Conservation (phyloP, 2,797 vertebrate genomes). For the Pseudotriccus pelzelni region DNA sequence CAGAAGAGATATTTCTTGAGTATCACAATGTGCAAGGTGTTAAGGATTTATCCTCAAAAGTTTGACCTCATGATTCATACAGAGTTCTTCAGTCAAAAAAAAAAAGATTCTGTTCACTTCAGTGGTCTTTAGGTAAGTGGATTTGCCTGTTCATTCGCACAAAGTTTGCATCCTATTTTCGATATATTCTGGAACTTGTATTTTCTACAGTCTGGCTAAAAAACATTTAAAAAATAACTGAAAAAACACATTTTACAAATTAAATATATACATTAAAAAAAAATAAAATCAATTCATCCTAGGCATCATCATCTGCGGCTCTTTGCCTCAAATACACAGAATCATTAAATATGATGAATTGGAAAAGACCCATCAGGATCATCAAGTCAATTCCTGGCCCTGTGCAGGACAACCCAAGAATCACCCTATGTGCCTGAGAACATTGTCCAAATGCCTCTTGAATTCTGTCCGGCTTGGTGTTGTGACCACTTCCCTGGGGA, state of each 20-base stretch:
- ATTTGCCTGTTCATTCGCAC: neutral
- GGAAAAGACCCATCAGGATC: neutral
- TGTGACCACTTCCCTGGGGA: neutral
- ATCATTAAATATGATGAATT: neutral
- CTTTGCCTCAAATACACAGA: neutral
- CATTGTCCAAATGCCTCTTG: neutral
- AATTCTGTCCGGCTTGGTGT: too few species aligned
- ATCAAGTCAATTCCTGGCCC: neutral
- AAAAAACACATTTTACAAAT: neutral
- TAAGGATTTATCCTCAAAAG: neutral
- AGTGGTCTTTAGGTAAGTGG: neutral
- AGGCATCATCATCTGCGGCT: neutral
- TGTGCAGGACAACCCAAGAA: neutral
- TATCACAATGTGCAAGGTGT: fast-evolving
- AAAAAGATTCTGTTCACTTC: neutral
- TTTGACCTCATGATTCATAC: neutral
- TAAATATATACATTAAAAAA: neutral
- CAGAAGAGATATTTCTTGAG: neutral
- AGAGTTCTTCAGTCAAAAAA: neutral
- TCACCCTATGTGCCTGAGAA: neutral
- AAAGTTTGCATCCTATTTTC: neutral
- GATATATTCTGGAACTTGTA: neutral
- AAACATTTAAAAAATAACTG: neutral
- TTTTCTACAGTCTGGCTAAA: neutral
- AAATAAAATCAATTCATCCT: neutral